These are phyloP conservation scores for Megathymus violae DNA, from an alignment of 1,140 invertebrate species.

Conservation along the genomic window DNA sequence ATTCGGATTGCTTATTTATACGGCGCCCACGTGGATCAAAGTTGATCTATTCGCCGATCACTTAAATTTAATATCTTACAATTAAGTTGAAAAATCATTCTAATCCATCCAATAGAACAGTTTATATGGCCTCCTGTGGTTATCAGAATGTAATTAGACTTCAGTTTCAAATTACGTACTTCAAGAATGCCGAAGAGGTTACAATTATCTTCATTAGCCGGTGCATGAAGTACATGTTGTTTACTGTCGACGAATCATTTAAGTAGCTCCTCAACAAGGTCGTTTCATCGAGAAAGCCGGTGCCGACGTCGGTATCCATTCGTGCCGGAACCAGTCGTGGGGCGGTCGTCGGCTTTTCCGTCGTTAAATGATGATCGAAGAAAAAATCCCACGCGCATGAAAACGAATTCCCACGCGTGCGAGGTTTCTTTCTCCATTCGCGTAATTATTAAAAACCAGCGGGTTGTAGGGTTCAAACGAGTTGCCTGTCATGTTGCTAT, in stretches of 20 bases:
- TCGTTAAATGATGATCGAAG: slow-evolving; percentile 52
- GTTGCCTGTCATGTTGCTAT: slow-evolving; percentile 6
- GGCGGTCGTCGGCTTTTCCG: slow-evolving; percentile 49
- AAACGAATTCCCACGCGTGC: slow-evolving; percentile 75
- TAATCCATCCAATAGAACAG: too few relatives aligned
- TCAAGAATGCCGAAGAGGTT: neutral
- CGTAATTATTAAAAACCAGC: slow-evolving; percentile 27
- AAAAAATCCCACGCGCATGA: slow-evolving; percentile 72
- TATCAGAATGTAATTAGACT: too few relatives aligned
- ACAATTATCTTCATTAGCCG: slow-evolving; percentile 19
- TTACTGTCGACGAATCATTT: slow-evolving; percentile 13
- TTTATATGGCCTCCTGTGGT: too few relatives aligned
- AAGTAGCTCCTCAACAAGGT: slow-evolving; percentile 28
- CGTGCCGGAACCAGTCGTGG: slow-evolving; percentile 36
- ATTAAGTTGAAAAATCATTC: too few relatives aligned
- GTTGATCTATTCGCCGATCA: slow-evolving; percentile 22
- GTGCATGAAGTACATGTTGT: neutral
- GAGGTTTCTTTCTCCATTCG: slow-evolving; percentile 60
- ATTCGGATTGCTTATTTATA: slow-evolving; percentile 33
- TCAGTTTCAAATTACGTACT: too few relatives aligned
- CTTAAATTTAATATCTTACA: too few relatives aligned
- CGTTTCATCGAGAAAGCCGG: slow-evolving; percentile 44
- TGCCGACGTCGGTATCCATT: slow-evolving; percentile 37
- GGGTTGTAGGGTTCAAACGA: slow-evolving; percentile 27
- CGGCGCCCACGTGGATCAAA: slow-evolving; percentile 36